phyloP scores from a whole-genome alignment of 2,797 vertebrate species.

The Sebastes variabilis region DNA sequence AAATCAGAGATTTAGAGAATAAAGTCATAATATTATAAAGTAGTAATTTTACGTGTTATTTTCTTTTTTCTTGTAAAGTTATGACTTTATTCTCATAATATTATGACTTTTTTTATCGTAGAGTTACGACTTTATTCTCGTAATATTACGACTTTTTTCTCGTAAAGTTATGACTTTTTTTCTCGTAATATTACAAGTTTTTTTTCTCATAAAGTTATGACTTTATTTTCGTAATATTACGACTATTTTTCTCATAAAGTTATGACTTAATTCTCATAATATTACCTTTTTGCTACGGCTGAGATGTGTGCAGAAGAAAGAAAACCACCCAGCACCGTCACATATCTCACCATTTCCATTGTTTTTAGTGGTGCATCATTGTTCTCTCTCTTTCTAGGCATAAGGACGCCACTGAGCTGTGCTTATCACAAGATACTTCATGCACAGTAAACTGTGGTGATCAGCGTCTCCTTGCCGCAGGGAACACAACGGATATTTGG shows the following conservation, averaged over 20 bases:
- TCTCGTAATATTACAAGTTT: too few species aligned
- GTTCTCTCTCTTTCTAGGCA: not conserved
- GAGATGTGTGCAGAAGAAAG: not conserved
- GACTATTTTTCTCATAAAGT: fast-evolving
- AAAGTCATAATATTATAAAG: too few species aligned
- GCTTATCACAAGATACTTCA: not conserved
- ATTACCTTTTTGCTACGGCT: not conserved
- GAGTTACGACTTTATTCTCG: too few species aligned
- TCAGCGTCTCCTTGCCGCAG: not conserved
- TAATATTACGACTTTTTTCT: too few species aligned
- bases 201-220: fast-evolving
- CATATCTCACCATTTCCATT: not conserved
- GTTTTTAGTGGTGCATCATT: not conserved
- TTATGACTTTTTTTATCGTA: fast-evolving
- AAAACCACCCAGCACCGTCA: not conserved
- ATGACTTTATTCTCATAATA: too few species aligned
- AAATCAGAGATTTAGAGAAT: too few species aligned
- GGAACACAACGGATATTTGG: not conserved
- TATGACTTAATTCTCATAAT: too few species aligned
- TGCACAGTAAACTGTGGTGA: not conserved
- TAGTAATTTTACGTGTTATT: too few species aligned
- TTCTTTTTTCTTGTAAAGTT: too few species aligned
- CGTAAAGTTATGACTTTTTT: too few species aligned
- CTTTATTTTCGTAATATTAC: too few species aligned
- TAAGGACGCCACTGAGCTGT: not conserved